phyloP scores from a whole-genome alignment of 2,113 vertebrate genomes.

The Bos indicus region DNA sequence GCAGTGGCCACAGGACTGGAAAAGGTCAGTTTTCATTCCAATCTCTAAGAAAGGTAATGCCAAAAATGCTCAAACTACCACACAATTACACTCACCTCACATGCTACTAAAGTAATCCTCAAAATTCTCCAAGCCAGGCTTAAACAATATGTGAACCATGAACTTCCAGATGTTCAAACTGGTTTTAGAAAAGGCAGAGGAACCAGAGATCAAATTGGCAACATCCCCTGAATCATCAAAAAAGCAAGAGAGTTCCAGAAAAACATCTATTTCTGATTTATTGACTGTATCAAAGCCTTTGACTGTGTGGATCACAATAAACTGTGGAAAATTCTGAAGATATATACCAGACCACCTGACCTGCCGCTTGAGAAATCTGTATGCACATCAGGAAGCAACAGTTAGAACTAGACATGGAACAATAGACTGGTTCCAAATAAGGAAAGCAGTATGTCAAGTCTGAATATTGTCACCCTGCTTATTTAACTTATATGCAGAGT shows the following conservation, averaged over 20 bases:
- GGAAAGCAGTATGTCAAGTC: neutral
- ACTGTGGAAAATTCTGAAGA: neutral
- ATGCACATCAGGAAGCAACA: accelerated
- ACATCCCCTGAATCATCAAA: neutral
- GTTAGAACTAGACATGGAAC: neutral
- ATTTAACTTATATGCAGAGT: neutral
- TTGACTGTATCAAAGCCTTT: neutral
- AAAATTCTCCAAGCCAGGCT: neutral
- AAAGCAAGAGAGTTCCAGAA: neutral
- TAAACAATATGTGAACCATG: neutral
- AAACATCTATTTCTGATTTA: neutral
- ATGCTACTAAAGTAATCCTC: neutral
- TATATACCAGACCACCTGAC: neutral
- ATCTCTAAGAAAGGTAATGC: neutral
- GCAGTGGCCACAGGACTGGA: neutral
- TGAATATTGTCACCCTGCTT: neutral
- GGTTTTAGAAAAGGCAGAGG: neutral
- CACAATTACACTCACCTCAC: neutral
- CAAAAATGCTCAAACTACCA: neutral
- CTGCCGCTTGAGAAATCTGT: neutral
- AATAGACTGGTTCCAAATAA: neutral
- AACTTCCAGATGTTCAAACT: neutral
- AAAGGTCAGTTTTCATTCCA: neutral
- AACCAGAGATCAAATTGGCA: neutral
- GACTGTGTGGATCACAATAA: neutral